Evolutionary conservation across 2,797 vertebrate species (phyloP).

Genomic region (Glossophaga mutica): DNA sequence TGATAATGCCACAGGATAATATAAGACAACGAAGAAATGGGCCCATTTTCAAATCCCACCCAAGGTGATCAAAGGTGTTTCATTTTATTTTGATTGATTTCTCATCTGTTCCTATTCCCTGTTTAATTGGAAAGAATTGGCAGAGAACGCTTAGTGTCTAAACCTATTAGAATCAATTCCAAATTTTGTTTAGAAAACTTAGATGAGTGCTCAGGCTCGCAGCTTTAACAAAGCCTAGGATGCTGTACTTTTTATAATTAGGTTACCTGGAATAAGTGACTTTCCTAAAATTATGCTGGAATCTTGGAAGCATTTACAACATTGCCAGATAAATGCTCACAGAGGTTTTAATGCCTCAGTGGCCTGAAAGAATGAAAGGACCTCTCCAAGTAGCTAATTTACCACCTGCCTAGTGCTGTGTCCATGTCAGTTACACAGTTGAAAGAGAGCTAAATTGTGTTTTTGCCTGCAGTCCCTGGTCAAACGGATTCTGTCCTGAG

Average conservation of each 20-base stretch:
- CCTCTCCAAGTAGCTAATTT: conserved; percentile 42
- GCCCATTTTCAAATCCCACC: conserved; percentile 53
- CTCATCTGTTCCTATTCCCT: conserved; percentile 52
- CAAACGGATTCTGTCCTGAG: background rate
- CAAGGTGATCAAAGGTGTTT: conserved; percentile 62
- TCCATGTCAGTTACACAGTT: background rate
- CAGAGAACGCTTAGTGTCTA: conserved; percentile 33
- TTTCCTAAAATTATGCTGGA: conserved; percentile 43
- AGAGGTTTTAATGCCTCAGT: conserved; percentile 47
- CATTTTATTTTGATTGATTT: conserved; percentile 66
- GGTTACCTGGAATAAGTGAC: conserved; percentile 3
- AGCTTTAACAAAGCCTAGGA: background rate
- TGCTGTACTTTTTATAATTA: conserved; percentile 5
- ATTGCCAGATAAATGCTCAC: background rate
- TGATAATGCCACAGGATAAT: background rate
- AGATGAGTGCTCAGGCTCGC: background rate
- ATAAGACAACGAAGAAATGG: conserved; percentile 36
- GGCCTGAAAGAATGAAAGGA: conserved; percentile 34
- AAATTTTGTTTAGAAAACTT: conserved; percentile 59
- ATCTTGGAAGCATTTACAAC: background rate
- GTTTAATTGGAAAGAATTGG: conserved; percentile 64
- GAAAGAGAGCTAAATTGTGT: conserved; percentile 7
- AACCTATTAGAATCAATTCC: conserved; percentile 62
- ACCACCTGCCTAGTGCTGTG: conserved; percentile 6
- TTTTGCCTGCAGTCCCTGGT: background rate